These are phyloP conservation scores for Coptodon rendalli DNA, from an alignment of 2,113 vertebrate species.

Conservation along the genomic window DNA sequence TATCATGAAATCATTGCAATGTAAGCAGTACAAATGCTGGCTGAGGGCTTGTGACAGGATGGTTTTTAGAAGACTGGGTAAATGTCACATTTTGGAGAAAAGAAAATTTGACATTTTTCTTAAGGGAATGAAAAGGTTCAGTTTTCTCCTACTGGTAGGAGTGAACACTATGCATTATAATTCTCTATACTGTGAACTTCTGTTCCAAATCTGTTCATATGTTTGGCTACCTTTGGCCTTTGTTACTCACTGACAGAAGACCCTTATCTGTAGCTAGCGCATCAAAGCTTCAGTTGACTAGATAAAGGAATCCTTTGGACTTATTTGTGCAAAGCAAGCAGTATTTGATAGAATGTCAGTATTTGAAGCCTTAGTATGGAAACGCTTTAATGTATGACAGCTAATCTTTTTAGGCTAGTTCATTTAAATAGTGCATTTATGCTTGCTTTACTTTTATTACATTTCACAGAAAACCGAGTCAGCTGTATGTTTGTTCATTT, in stretches of 20 bases:
- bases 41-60: slow-evolving; percentile 8
- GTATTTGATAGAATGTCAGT: not conserved
- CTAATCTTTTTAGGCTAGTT: not conserved
- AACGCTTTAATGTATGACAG: not conserved
- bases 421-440: not conserved
- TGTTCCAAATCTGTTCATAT: not conserved
- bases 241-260: not conserved
- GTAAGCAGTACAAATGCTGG: slow-evolving; percentile 1
- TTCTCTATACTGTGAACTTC: not conserved
- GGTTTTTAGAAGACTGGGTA: slow-evolving; percentile 3
- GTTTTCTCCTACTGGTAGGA: not conserved
- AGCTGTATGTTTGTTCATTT: not conserved
- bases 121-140: not conserved
- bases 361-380: not conserved
- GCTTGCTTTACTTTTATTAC: not conserved
- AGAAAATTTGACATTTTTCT: not conserved
- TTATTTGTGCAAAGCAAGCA: not conserved
- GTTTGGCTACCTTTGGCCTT: not conserved
- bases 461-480: rapidly evolving
- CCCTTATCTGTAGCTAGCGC: not conserved
- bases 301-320: not conserved
- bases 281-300: not conserved
- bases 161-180: not conserved
- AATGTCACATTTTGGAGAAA: not conserved
- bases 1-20: slow-evolving; percentile 28